Evolutionary conservation across 2,797 vertebrate species (phyloP), one percentile per base, ranked within the genome.

Genomic region (Thunnus albacares): DNA sequence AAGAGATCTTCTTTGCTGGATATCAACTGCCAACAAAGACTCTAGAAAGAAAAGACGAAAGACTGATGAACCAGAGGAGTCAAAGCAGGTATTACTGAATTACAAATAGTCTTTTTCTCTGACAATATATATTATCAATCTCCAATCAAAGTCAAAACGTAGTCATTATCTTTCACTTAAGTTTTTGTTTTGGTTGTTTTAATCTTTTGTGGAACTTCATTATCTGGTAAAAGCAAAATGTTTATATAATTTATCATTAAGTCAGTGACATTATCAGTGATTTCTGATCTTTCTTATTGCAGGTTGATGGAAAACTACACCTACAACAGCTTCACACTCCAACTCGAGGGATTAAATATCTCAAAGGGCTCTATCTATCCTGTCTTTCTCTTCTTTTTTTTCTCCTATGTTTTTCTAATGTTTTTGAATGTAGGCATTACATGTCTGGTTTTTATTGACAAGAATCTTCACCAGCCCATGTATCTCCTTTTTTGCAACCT

Each of bases 401-500:
- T 91, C 4, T 53, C 24, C 58, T 93, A 91, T n/a, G 1, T 91
- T 0, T 67, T 90, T 1, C 81, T 88, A 5, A 71, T 89, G 7
- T 0, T 80, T 3, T 55, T 53, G 6, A 92, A 93, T 47, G 10
- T 85, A 6, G 79, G 89, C 3, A 77, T 92, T 38, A 13, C 82
- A 2, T 5, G 82, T 4, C 47, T 88, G 24, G 74, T 90, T 5
- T 38, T 59, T 9, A 45, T 33, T 4, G 77, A 91, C 17, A 89
- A 74, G 20, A 72, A 75, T 62, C 94, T 97, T 3, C 96, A 94
- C 0, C 86, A 96, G 72, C 95, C 96, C 28, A 96, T 94, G 94
- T 93, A 95, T 58, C 87, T 95, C 10, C 94, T 96, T 28, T 93
- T 96, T 0, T 94, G 93, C 3, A 95, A 96, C 90, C 90, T 97